These are phyloP conservation scores for Sarcophaga peregrina DNA, from an alignment of 1,140 invertebrate species.

Conservation along the genomic window DNA sequence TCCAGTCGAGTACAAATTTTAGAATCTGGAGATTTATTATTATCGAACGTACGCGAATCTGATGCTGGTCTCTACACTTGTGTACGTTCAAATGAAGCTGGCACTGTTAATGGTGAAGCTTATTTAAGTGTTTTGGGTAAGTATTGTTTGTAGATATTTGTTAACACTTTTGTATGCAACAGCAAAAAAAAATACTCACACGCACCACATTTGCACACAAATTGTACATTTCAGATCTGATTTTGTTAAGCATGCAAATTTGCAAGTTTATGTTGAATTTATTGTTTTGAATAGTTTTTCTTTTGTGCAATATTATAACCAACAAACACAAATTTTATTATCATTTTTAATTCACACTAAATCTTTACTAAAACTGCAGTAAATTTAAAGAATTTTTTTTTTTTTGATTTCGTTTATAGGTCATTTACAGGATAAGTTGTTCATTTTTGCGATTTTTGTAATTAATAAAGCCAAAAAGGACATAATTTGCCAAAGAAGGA, in stretches of 20 bases:
- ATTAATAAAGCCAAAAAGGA: no score
- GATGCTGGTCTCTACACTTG: slow-evolving; percentile 93
- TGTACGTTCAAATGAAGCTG: slow-evolving; percentile 87
- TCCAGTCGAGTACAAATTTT: slow-evolving; percentile 83
- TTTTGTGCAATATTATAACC: background rate
- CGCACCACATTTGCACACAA: background rate
- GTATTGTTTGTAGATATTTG: slow-evolving; percentile 48
- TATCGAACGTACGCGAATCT: slow-evolving; percentile 82
- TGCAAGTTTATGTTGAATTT: background rate
- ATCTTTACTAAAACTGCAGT: background rate
- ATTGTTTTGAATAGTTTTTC: background rate
- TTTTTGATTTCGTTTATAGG: no score
- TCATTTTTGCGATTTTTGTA: no score
- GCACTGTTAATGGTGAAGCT: slow-evolving; percentile 83
- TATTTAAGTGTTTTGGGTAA: slow-evolving; percentile 85
- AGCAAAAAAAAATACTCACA: background rate
- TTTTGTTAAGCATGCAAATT: slow-evolving; percentile 19
- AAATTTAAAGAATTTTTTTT: background rate
- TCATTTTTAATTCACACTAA: slow-evolving; percentile 3
- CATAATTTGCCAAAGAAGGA: no score
- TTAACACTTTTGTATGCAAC: no score
- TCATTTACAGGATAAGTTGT: no score
- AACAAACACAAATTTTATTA: background rate
- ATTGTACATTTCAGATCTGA: background rate
- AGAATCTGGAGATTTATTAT: slow-evolving; percentile 85